phyloP scores from a whole-genome alignment of 2,888 invertebrate genomes.

The Pilophorus perplexus region DNA sequence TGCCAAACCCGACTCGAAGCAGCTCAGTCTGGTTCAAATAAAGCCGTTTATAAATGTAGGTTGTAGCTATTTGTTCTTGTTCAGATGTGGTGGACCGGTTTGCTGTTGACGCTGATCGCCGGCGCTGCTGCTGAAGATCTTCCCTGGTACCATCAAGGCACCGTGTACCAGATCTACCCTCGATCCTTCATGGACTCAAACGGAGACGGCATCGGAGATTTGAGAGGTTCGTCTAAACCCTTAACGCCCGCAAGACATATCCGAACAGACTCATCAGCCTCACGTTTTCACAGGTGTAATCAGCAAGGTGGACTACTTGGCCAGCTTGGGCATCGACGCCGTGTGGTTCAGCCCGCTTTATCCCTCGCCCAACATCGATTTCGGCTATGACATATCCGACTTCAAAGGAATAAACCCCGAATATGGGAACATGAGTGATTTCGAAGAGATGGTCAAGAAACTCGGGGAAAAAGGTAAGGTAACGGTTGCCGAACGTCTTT shows the following conservation, averaged over 20 bases:
- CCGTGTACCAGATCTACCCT: conserved; percentile 83
- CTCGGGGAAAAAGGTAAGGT: conserved; percentile 14
- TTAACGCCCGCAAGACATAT: no score
- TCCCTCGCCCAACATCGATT: conserved; percentile 64
- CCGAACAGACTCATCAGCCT: no score
- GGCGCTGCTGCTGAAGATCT: no score
- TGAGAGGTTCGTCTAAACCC: no score
- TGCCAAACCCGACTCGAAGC: no score
- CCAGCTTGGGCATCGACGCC: conserved; percentile 60
- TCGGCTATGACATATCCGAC: conserved; percentile 65
- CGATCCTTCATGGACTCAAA: conserved; percentile 80
- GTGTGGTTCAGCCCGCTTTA: conserved; percentile 73
- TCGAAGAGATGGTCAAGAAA: conserved; percentile 53
- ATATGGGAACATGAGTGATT: conserved; percentile 62
- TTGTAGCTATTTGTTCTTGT: no score
- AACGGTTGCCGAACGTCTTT: no score
- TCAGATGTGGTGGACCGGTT: no score
- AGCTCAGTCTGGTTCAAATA: no score
- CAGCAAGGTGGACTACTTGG: conserved; percentile 59
- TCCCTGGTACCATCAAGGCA: conserved; percentile 76
- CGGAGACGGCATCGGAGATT: conserved; percentile 80
- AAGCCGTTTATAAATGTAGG: no score
- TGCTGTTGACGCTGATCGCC: no score
- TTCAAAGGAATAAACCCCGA: conserved; percentile 58
- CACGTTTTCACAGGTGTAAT: no score